phyloP scores from a whole-genome alignment of 35 echinoderm and acorn worm species.

The Ophioderma brevispina region DNA sequence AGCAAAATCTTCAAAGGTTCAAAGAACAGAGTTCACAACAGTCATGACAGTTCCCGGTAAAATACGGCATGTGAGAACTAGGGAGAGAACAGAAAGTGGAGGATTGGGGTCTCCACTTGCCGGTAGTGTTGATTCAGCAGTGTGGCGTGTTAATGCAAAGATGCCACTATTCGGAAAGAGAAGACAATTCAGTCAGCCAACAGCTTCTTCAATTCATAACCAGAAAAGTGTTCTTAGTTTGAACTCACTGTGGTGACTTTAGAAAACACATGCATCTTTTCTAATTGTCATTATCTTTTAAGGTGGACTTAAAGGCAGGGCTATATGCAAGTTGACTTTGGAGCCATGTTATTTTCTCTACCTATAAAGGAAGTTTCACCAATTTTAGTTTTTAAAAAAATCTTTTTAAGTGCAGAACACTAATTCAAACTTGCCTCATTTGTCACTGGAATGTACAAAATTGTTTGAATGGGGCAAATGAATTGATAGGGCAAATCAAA shows the following conservation, averaged over 20 bases:
- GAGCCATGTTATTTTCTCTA: too few relatives aligned
- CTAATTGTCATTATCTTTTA: too few relatives aligned
- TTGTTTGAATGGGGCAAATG: too few relatives aligned
- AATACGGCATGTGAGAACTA: conserved; percentile 6
- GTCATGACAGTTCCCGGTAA: conserved; percentile 24
- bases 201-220: background rate
- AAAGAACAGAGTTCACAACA: conserved; percentile 17
- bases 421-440: too few relatives aligned
- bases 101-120: background rate
- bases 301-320: too few relatives aligned
- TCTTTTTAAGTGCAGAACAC: too few relatives aligned
- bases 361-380: too few relatives aligned
- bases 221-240: background rate
- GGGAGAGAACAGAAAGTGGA: background rate
- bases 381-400: too few relatives aligned
- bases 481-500: too few relatives aligned
- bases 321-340: too few relatives aligned
- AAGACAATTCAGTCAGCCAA: background rate
- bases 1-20: conserved; percentile 46
- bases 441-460: too few relatives aligned
- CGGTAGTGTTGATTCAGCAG: conserved; percentile 2
- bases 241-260: background rate
- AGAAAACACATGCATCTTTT: too few relatives aligned
- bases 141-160: conserved; percentile 50
- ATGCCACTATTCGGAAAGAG: conserved; percentile 52